These are phyloP conservation scores for Drosophila neocordata DNA, from an alignment of 1,140 invertebrate genomes.

Conservation along the genomic window DNA sequence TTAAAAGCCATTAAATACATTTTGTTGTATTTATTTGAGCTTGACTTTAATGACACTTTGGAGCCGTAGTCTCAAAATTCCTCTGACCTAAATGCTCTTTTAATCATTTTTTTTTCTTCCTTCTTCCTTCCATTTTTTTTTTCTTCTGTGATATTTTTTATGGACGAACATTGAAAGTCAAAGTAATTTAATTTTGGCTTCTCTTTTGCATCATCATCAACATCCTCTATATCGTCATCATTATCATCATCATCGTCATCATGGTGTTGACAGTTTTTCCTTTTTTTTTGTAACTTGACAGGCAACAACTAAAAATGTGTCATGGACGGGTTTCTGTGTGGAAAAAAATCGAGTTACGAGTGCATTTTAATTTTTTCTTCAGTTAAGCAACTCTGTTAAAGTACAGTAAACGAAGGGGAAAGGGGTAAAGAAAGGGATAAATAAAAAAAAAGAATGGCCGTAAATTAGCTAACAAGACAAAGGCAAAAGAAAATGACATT, in stretches of 20 bases:
- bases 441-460: conserved; percentile 21
- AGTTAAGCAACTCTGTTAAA: conserved; percentile 29
- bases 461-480: conserved; percentile 34
- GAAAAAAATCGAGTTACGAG: conserved; percentile 51
- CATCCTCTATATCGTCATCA: conserved; percentile 17
- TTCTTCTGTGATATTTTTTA: conserved; percentile 27
- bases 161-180: conserved; percentile 45
- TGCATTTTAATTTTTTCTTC: conserved; percentile 48
- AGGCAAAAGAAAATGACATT: conserved; percentile 44
- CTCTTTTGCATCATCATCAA: conserved; percentile 29
- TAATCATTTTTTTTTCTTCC: conserved; percentile 12
- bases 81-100: conserved; percentile 47
- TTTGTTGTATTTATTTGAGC: conserved; percentile 42
- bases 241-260: conserved; percentile 25
- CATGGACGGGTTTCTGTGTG: conserved; percentile 14
- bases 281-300: conserved; percentile 30
- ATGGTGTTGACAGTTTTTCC: conserved; percentile 44
- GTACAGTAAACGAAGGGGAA: neutral
- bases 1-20: conserved; percentile 53
- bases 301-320: conserved; percentile 20
- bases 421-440: neutral
- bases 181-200: conserved; percentile 61
- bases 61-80: conserved; percentile 20
- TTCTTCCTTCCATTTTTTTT: neutral
- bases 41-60: conserved; percentile 25